Evolutionary conservation across 2,113 vertebrate species (phyloP), one percentile per base, ranked within the genome.

Genomic region (Alouatta palliata): DNA sequence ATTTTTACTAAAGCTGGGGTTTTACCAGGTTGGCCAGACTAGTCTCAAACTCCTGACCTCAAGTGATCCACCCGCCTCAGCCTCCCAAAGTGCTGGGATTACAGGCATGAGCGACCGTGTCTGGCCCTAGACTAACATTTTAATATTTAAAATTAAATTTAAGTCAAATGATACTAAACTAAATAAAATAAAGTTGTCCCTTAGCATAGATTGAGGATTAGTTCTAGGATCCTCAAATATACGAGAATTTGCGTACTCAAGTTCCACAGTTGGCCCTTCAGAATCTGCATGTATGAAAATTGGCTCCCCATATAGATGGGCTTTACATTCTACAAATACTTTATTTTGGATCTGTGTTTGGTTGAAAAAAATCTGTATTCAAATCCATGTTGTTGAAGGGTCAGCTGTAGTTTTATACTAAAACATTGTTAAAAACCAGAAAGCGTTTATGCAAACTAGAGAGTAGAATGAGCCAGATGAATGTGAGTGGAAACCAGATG

Each of bases 111-210:
- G 66, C 14, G 6, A n/a, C 66, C 1, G 16, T 17, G 14, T 35
- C 66, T 30, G 6, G 66, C 32, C 14, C 27, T 56, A 81, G 95
- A 85, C 54, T 25, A 30, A 90, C 95, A n/a, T 90, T 89, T 89
- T 94, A 47, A 52, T 85, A 73, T 66, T 96, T 76, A 96, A 96
- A 90, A 70, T 37, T 79, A 47, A 84, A 64, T 61, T 92, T 90
- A 87, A 96, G 82, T 64, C 61, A 84, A 21, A 64, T 35, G 61
- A 56, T 56, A 58, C 25, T 56, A 82, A 23, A 27, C 32, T 79
- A 79, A 43, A 43, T 75, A 75, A 49, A 79, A 79, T 49, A 47
- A 5, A 77, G 43, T 47, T 77, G 8, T 47, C 14, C 75, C 27
- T 47, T 19, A 16, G 43, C 16, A 47, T 47, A 76, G 13, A 47